These are phyloP conservation scores for Cephus spinipes DNA, from an alignment of 2,888 invertebrate genomes.

Conservation along the genomic window DNA sequence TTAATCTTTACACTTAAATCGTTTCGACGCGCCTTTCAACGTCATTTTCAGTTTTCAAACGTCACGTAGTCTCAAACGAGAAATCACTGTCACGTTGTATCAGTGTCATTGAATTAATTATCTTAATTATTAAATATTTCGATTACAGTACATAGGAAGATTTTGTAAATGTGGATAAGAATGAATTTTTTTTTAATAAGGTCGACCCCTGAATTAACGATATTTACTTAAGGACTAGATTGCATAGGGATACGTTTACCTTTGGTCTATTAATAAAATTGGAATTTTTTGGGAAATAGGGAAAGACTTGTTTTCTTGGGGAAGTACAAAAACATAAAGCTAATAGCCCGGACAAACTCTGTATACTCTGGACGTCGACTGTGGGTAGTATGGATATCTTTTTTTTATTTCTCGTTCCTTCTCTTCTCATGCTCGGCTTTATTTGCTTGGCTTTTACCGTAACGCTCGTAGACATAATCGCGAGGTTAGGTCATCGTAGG, in stretches of 20 bases:
- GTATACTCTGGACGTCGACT: background rate
- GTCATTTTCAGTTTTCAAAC: background rate
- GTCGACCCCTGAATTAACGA: background rate
- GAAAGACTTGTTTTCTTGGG: background rate
- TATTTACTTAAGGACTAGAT: background rate
- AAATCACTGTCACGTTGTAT: background rate
- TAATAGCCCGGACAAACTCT: background rate
- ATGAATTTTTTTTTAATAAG: background rate
- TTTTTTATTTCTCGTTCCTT: background rate
- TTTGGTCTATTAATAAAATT: background rate
- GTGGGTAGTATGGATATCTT: background rate
- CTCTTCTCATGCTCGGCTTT: background rate
- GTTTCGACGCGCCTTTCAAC: background rate
- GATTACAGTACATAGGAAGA: background rate
- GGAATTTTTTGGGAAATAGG: background rate
- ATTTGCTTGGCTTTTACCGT: background rate
- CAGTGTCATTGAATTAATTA: background rate
- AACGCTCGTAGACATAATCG: background rate
- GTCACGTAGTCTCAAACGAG: background rate
- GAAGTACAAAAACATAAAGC: background rate
- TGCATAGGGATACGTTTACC: background rate
- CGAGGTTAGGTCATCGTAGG: background rate
- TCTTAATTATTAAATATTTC: background rate
- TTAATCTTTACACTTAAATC: background rate
- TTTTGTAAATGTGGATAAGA: background rate